Base-by-base conservation (phyloP, 2,888 invertebrate genomes). In the Branchellion lobata region DNA sequence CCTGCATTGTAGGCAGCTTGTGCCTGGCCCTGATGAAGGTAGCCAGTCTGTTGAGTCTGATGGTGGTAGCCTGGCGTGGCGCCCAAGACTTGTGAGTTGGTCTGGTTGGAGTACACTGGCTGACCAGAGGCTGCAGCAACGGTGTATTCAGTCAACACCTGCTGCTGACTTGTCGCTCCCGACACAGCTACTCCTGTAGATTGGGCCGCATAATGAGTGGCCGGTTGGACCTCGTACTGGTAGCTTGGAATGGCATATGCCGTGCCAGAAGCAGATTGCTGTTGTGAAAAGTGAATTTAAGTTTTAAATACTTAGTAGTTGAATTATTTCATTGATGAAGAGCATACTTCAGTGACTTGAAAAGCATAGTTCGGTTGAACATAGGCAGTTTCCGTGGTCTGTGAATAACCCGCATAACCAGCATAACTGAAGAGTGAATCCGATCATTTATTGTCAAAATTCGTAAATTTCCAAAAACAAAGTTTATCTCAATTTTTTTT, bases 191-290 rank as follows among this genome's bases (percentile, higher is more conserved):
- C 24, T 47, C 27, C 57, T 3, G 75, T 27, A 5, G 65, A 8
- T 29, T 77, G 77, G 11, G 65, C 77, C 24, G 61, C 34, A n/a
- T 77, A 57, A 0, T 53, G 57, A 36, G 57, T 31, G 33, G 27
- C 57, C 27, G 33, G 61, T 36, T 77, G 77, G 1, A 34, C 65
- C 11, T 77, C 77, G 27, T 77, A 77, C 31, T 61, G 77, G 34
- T 77, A 77, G 29, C 77, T 77, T 18, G 77, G 77, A 34, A 77
- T 57, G 29, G 65, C 77, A 65, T 77, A 77, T n/a, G 77, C 33
- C 1, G 65, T 57, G n/a, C 75, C 75, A 21, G 51, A 40, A 21
- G 61, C 61, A 14, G 61, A 57, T 57, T 57, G 61, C 61, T 57
- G 65, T 53, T 21, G 29, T 14, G 51, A 33, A 69, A 27, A 27